Evolutionary conservation across 2,888 invertebrate genomes (phyloP), one percentile per base, ranked within the genome.

Genomic region (Dolichomitus sp.): DNA sequence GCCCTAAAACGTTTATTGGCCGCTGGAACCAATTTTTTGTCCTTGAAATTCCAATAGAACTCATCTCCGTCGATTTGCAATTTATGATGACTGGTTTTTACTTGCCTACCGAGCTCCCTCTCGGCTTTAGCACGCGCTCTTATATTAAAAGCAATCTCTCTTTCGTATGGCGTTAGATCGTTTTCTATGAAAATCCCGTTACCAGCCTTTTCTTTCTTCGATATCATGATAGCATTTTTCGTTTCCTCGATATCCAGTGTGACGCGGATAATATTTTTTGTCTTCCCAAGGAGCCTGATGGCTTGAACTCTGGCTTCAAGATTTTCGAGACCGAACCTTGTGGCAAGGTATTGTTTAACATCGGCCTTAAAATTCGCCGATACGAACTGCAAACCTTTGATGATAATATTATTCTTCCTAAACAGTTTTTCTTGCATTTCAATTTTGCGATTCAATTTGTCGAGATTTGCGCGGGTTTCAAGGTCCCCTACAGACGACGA

Each of bases 61-160:
- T 52, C 57, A 74, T 19, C 65, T 52, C 66, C 80, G 37, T 80
- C 73, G 12, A 80, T 65, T 65, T 42, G 50, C 0, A 80, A 3
- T 52, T 74, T 74, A n/a, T 50, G 61, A 23, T 80, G 65, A 3
- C 74, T 48, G 14, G 74, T 42, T 54, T 73, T 80, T 12, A 80
- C 80, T 7, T n/a, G 40, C 30, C 54, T 73, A n/a, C 73, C 72
- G n/a, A 63, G 50, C 73, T 9, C 72, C 14, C 70, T 78, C 14
- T 65, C 63, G 30, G 40, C 4, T 70, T 42, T 70, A 2, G 78
- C 70, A 6, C 54, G 57, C 2, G 30, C 61, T 19, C 78, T 59
- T n/a, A 78, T 78, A 27, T 59, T 37, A 9, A 17, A 70, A 2
- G 69, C 69, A 12, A 78, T 59, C 45, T 78, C 69, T 7, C 69